Base-by-base conservation (phyloP, 92 coral and sea anemone genomes). In the Siderastrea radians region DNA sequence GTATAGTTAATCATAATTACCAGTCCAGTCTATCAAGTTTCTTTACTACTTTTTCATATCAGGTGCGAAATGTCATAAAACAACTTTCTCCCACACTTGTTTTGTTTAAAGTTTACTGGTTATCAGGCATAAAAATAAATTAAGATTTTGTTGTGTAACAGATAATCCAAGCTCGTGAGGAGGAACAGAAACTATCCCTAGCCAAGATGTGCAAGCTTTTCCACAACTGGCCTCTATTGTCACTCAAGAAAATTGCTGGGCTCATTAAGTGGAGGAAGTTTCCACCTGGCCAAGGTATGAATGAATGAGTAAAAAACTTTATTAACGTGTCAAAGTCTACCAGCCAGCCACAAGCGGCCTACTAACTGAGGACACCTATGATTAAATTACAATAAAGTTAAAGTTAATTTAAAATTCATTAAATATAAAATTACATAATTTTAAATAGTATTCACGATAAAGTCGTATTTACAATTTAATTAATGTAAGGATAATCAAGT, bases 201-300 rank as follows among this genome's bases (percentile, higher is more conserved):
- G 96, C 96, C 7, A 95, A 95, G 74, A 90, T 96, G 17, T 98
- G 99, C 75, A 93, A 96, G 60, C 92, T 98, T 78, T 94, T 98
- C 72, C 90, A 92, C 45, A 91, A 88, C 81, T 98, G 99, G 98
- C 98, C 99, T 74, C 80, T 90, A 81, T 85, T 96, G 67, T 92
- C 99, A 3, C 95, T 98, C 55, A 96, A 88, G 77, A 95, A 96
- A 81, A 93, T 98, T 48, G 96, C 98, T 5, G 94, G 92, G 50
- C 87, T 98, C 10, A 96, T 98, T 50, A 92, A 92, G 59, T 98
- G 98, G 99, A 95, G 92, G 63, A 74, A 75, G 62, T 98, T 95
- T 78, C 96, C 93, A 15, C 94, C 98, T 47, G 98, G 98, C 14
- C 94, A 94, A 92, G 96, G 99, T 95, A 92, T 14, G 5, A 7